Conservation (phyloP, 2,888 invertebrate genomes). For the Aphodius granarius region DNA sequence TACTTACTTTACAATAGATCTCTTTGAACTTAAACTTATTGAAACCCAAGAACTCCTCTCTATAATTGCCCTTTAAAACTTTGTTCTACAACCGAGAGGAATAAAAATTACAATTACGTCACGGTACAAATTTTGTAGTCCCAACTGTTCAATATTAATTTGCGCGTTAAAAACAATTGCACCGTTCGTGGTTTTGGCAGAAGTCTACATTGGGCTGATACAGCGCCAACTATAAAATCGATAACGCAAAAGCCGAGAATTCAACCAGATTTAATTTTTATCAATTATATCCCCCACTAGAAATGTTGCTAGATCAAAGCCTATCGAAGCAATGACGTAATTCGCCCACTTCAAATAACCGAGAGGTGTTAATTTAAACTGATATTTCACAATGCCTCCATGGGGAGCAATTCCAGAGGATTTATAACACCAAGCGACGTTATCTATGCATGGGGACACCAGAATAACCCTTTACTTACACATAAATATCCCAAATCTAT, state of each 20-base stretch:
- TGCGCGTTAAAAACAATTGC: background rate
- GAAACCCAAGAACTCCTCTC: no score
- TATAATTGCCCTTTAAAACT: background rate
- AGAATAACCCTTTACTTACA: background rate
- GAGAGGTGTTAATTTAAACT: slow-evolving; percentile 18
- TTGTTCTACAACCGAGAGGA: background rate
- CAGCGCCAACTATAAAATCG: background rate
- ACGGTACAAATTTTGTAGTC: background rate
- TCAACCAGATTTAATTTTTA: slow-evolving; percentile 1
- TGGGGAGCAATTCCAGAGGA: slow-evolving; percentile 9
- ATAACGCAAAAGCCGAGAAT: background rate
- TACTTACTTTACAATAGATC: no score
- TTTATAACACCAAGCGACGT: slow-evolving; percentile 9
- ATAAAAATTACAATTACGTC: background rate
- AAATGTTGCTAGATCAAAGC: background rate
- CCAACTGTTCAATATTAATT: background rate
- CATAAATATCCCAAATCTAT: background rate
- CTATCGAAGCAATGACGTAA: slow-evolving; percentile 10
- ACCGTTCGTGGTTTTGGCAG: background rate
- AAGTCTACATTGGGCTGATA: background rate
- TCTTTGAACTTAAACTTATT: no score
- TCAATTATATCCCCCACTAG: no score
- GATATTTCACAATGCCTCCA: slow-evolving; percentile 18
- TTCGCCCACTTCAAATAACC: slow-evolving; percentile 13
- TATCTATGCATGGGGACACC: slow-evolving; percentile 1